phyloP scores from a whole-genome alignment of 2,797 vertebrate genomes.

The Eulemur coronatus region DNA sequence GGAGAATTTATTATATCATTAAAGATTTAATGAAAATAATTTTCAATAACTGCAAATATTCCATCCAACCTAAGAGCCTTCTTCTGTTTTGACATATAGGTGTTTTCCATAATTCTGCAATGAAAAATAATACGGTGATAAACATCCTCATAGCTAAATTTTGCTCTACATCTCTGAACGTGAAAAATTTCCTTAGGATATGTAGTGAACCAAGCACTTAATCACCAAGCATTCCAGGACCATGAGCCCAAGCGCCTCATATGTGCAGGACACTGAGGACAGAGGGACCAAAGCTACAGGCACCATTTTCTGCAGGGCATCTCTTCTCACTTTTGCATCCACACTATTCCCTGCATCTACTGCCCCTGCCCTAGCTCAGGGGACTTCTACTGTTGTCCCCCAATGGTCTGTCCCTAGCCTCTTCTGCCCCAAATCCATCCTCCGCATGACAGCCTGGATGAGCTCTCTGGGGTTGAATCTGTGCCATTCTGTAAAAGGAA shows the following conservation, averaged over 20 bases:
- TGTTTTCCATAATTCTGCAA: constrained; percentile 20
- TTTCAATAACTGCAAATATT: constrained; percentile 36
- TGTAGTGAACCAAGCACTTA: background rate
- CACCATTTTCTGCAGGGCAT: background rate
- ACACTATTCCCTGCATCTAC: background rate
- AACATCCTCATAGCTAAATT: constrained; percentile 22
- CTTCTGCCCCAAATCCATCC: background rate
- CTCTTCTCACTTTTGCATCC: background rate
- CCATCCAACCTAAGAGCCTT: background rate
- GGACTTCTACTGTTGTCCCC: background rate
- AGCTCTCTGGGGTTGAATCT: background rate
- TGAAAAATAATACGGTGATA: constrained; percentile 8
- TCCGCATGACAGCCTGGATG: background rate
- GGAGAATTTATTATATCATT: background rate
- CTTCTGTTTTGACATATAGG: background rate
- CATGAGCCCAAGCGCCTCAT: background rate
- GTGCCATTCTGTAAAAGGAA: background rate
- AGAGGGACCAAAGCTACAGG: background rate
- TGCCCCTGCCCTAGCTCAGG: background rate
- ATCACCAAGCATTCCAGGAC: background rate
- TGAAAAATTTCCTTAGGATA: background rate
- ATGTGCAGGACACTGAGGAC: background rate
- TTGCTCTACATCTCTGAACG: background rate
- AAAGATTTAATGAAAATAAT: background rate
- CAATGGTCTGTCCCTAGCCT: background rate